phyloP scores from a whole-genome alignment of 2,888 invertebrate genomes.

The Boloria euphrosyne region DNA sequence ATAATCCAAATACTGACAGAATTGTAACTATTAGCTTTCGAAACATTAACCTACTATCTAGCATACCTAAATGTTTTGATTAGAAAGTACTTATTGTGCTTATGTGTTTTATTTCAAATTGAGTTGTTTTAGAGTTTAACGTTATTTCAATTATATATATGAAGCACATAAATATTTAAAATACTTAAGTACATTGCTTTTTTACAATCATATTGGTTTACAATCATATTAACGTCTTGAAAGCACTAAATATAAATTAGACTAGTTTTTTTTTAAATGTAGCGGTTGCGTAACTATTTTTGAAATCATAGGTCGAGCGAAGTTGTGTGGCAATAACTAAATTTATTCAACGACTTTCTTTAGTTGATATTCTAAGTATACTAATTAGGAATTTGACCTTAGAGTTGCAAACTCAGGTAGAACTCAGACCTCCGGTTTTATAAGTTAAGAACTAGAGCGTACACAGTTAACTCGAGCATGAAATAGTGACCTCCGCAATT shows the following conservation, averaged over 20 bases:
- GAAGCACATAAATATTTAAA: too few relatives aligned
- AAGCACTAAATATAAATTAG: not conserved
- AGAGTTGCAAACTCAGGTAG: not conserved
- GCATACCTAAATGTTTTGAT: not conserved
- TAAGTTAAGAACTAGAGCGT: slow-evolving; percentile 15
- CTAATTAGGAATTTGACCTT: slow-evolving; percentile 12
- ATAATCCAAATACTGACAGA: too few relatives aligned
- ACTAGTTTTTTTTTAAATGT: slow-evolving; percentile 14
- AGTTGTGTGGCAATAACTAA: not conserved
- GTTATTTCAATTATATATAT: too few relatives aligned
- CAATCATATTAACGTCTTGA: too few relatives aligned
- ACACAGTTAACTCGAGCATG: not conserved
- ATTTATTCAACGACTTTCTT: slow-evolving; percentile 15
- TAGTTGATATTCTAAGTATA: not conserved
- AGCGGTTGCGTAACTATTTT: slow-evolving; percentile 8
- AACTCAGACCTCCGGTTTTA: slow-evolving; percentile 1
- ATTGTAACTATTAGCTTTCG: too few relatives aligned
- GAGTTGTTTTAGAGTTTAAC: not conserved
- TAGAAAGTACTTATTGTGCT: not conserved
- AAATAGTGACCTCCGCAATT: not conserved
- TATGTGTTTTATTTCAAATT: not conserved
- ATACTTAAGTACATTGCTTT: too few relatives aligned
- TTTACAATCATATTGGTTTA: too few relatives aligned
- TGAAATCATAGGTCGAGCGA: not conserved
- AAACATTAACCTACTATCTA: too few relatives aligned